A percentile compares a stretch with the other conserved stretches of the same genome.
These are phyloP conservation scores for Aleadryas rufinucha DNA, from an alignment of 2,113 vertebrate genomes.

Conservation along the genomic window DNA sequence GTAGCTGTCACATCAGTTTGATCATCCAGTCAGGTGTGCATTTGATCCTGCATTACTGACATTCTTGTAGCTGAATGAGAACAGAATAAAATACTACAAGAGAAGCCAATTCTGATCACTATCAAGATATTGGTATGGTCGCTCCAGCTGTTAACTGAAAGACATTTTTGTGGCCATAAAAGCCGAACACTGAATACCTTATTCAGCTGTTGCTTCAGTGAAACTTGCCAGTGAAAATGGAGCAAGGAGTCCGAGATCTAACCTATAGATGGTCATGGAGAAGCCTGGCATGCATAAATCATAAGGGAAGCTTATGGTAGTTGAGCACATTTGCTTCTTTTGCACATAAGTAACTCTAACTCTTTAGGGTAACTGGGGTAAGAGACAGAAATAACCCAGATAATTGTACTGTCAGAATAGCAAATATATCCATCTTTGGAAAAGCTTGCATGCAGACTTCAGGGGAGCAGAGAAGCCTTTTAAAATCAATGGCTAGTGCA, in stretches of 20 bases:
- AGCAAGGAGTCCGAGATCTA: neutral
- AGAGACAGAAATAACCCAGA: constrained; percentile 31
- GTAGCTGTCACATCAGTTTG: neutral
- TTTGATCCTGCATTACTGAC: constrained; percentile 15
- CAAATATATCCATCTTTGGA: constrained; percentile 30
- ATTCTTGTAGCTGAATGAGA: neutral
- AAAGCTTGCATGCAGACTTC: neutral
- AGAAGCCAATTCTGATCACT: neutral
- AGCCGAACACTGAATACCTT: neutral
- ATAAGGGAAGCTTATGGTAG: neutral
- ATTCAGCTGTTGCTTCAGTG: neutral
- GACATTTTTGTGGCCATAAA: neutral
- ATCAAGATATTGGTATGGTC: neutral
- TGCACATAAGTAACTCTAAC: neutral
- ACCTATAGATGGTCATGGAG: neutral
- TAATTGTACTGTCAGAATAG: neutral
- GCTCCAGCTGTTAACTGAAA: neutral
- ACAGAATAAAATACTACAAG: neutral
- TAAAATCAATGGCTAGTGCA: neutral
- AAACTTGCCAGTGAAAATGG: neutral
- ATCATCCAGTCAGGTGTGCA: neutral
- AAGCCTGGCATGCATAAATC: neutral
- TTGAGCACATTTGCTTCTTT: neutral
- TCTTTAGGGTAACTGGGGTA: neutral
- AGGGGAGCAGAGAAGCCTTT: neutral